A percentile compares a stretch with the other conserved stretches of the same genome.
Evolutionary conservation across 2,113 vertebrate genomes (phyloP).

Genomic region (Callionymus lyra): DNA sequence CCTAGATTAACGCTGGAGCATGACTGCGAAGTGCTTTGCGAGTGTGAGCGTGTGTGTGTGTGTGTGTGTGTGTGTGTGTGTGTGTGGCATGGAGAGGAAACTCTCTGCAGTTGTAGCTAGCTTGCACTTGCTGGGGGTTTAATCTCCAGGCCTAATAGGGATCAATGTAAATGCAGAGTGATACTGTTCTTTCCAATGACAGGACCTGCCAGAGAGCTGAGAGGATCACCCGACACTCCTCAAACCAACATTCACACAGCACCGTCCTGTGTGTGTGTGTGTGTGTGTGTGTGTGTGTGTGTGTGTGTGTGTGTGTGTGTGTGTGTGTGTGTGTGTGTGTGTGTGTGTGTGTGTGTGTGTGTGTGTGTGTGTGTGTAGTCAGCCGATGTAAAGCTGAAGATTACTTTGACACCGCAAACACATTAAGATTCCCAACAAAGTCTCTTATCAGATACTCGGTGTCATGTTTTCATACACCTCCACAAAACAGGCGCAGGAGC

Average conservation of each 20-base stretch:
- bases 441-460: slow-evolving; percentile 31
- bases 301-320: slow-evolving; percentile 6
- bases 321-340: slow-evolving; percentile 10
- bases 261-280: slow-evolving; percentile 14
- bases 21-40: neutral
- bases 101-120: slow-evolving; percentile 23
- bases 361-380: slow-evolving; percentile 3
- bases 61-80: slow-evolving; percentile 4
- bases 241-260: slow-evolving; percentile 25
- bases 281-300: slow-evolving; percentile 3
- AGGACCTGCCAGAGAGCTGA: slow-evolving; percentile 41
- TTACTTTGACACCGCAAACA: slow-evolving; percentile 34
- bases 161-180: slow-evolving; percentile 64
- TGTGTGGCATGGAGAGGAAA: slow-evolving; percentile 8
- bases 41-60: slow-evolving; percentile 2
- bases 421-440: slow-evolving; percentile 34
- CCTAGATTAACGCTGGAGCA: slow-evolving; percentile 28
- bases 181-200: slow-evolving; percentile 55
- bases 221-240: slow-evolving; percentile 48
- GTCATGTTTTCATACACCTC: slow-evolving; percentile 34
- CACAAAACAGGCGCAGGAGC: slow-evolving; percentile 12
- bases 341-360: slow-evolving; percentile 8
- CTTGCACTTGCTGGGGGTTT: slow-evolving; percentile 35
- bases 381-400: slow-evolving; percentile 20
- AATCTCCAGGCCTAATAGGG: slow-evolving; percentile 61